Conservation (phyloP, 2,113 vertebrate genomes). For the Toxotes chatareus region DNA sequence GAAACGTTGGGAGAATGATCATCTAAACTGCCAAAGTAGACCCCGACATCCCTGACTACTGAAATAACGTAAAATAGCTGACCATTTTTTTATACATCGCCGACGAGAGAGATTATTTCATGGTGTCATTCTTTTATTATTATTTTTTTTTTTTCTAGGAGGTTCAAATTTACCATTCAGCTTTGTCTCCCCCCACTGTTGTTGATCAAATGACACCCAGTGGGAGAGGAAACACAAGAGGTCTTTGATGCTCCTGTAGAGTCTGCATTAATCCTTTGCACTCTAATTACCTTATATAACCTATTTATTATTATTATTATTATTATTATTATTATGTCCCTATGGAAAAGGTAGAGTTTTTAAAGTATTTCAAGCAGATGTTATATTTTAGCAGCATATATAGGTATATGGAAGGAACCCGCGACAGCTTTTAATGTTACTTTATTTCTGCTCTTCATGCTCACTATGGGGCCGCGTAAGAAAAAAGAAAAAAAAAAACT, state of each 20-base stretch:
- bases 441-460: neutral
- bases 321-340: neutral
- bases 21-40: neutral
- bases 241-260: slow-evolving; percentile 1
- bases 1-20: neutral
- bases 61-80: neutral
- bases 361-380: neutral
- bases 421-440: neutral
- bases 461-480: neutral
- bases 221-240: slow-evolving; percentile 1
- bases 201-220: slow-evolving; percentile 32
- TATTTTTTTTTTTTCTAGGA: neutral
- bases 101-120: neutral
- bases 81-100: neutral
- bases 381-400: slow-evolving; percentile 8
- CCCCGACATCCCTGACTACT: neutral
- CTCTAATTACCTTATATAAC: slow-evolving; percentile 3
- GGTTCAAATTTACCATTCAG: neutral
- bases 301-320: slow-evolving; percentile 11
- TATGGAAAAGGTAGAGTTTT: neutral
- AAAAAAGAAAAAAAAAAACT: neutral
- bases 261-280: slow-evolving; percentile 12
- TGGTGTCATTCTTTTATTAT: neutral
- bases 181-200: slow-evolving; percentile 7
- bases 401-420: too few relatives aligned